Conservation (phyloP, 92 coral and sea anemone genomes). For the Zoanthus solanderi region DNA sequence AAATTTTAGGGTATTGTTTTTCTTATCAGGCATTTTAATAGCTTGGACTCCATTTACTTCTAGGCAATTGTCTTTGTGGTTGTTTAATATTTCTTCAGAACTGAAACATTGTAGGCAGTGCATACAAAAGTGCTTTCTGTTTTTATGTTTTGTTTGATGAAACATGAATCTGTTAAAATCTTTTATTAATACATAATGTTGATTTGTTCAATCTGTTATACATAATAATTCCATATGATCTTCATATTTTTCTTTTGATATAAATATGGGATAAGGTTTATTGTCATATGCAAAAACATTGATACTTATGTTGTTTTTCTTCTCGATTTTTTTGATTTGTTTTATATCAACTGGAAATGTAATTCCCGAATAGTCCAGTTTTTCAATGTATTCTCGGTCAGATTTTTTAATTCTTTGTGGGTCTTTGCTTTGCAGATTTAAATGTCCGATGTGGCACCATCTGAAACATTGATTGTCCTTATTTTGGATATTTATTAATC, state of each 20-base stretch:
- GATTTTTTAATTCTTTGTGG: constrained; percentile 32
- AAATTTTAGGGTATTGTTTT: constrained; percentile 24
- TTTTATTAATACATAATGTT: constrained; percentile 42
- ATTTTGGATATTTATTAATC: constrained; percentile 47
- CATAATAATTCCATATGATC: constrained; percentile 18
- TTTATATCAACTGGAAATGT: constrained; percentile 42
- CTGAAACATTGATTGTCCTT: constrained; percentile 51
- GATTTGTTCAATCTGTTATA: constrained; percentile 15
- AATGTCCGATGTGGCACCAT: constrained; percentile 58
- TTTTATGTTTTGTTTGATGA: constrained; percentile 20
- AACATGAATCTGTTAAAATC: constrained; percentile 43
- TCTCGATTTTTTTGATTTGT: constrained; percentile 34
- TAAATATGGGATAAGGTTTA: constrained; percentile 12
- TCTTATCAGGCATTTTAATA: constrained; percentile 52
- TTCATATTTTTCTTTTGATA: constrained; percentile 11
- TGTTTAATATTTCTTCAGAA: constrained; percentile 13
- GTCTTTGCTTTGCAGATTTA: constrained; percentile 44
- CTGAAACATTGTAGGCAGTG: neutral
- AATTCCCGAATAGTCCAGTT: constrained; percentile 38
- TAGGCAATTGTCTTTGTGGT: constrained; percentile 44
- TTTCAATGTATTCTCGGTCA: constrained; percentile 16
- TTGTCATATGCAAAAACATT: constrained; percentile 41
- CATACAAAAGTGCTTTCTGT: constrained; percentile 55
- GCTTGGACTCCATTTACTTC: constrained; percentile 46
- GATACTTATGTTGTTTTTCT: constrained; percentile 24